Evolutionary conservation across 2,113 vertebrate species (phyloP).

Genomic region (Puntigrus tetrazona): DNA sequence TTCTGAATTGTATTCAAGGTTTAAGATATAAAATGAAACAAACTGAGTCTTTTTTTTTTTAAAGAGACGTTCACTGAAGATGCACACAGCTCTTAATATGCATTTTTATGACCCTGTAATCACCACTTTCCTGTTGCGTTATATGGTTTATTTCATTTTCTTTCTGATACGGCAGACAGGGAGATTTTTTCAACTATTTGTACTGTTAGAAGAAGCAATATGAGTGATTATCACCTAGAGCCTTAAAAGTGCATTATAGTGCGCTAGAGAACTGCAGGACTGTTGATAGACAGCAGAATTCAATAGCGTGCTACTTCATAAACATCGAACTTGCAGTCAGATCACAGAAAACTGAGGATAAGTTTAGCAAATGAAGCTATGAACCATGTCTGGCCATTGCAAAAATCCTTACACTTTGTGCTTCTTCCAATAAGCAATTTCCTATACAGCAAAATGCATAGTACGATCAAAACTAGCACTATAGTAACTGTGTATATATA

Average conservation of each 20-base stretch:
- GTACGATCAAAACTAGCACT: neutral
- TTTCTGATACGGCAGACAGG: neutral
- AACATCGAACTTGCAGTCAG: neutral
- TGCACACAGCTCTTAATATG: constrained; percentile 76
- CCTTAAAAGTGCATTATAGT: neutral
- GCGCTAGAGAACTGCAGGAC: neutral
- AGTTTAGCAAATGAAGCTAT: neutral
- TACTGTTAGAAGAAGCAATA: constrained; percentile 25
- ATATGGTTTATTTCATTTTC: constrained; percentile 29
- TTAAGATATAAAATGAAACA: constrained; percentile 72
- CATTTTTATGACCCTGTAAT: constrained; percentile 76
- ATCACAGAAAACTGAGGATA: constrained; percentile 4
- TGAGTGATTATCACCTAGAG: constrained; percentile 36
- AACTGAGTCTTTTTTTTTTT: constrained; percentile 76
- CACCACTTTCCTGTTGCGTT: constrained; percentile 59
- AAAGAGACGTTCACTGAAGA: constrained; percentile 74
- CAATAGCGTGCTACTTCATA: constrained; percentile 14
- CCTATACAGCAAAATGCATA: neutral
- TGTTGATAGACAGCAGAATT: constrained; percentile 2
- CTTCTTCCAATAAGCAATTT: neutral
- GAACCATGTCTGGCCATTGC: neutral
- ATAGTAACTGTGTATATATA: neutral
- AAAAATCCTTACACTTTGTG: neutral
- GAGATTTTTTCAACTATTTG: constrained; percentile 8
- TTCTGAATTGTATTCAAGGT: constrained; percentile 46